Percentiles rank a stretch among this genome's conserved stretches.
These are phyloP conservation scores for Brotula barbata DNA, from an alignment of 2,797 vertebrate species.

Conservation along the genomic window DNA sequence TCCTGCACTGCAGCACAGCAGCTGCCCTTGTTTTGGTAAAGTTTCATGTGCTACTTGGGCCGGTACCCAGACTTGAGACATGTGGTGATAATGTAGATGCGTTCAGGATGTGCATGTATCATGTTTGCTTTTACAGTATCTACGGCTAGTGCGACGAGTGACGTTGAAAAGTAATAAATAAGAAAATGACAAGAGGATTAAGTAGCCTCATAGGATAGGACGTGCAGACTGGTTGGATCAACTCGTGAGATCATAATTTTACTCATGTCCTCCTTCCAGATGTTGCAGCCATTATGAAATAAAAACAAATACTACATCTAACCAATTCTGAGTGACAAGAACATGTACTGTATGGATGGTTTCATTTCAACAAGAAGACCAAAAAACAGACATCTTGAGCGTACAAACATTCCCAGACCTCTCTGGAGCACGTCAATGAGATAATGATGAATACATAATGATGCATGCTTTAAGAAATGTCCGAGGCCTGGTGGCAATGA, in stretches of 20 bases:
- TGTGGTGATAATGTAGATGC: slow-evolving; percentile 27
- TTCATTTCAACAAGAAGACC: slow-evolving; percentile 2
- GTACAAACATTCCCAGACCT: too few species aligned
- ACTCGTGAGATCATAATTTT: slow-evolving; percentile 50
- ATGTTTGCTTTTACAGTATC: slow-evolving; percentile 45
- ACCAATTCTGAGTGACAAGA: slow-evolving; percentile 13
- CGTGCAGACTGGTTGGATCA: slow-evolving; percentile 37
- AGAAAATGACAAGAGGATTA: slow-evolving; percentile 51
- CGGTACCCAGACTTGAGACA: slow-evolving; percentile 2
- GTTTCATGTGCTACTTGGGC: slow-evolving; percentile 37
- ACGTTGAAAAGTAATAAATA: slow-evolving; percentile 58
- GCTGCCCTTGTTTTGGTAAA: slow-evolving; percentile 44
- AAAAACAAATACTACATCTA: slow-evolving; percentile 26
- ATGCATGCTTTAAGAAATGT: slow-evolving; percentile 44
- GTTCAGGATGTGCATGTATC: slow-evolving; percentile 32
- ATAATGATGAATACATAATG: neutral
- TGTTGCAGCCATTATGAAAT: slow-evolving; percentile 57
- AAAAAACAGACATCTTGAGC: neutral
- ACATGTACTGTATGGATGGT: slow-evolving; percentile 5
- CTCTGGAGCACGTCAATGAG: too few species aligned
- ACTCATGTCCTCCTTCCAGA: slow-evolving; percentile 59
- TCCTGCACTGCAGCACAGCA: slow-evolving; percentile 32
- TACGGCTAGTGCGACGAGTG: slow-evolving; percentile 48
- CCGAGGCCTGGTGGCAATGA: slow-evolving; percentile 34
- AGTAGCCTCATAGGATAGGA: slow-evolving; percentile 40